Evolutionary conservation across 2,888 invertebrate genomes (phyloP).

Genomic region (Torymus texanus): DNA sequence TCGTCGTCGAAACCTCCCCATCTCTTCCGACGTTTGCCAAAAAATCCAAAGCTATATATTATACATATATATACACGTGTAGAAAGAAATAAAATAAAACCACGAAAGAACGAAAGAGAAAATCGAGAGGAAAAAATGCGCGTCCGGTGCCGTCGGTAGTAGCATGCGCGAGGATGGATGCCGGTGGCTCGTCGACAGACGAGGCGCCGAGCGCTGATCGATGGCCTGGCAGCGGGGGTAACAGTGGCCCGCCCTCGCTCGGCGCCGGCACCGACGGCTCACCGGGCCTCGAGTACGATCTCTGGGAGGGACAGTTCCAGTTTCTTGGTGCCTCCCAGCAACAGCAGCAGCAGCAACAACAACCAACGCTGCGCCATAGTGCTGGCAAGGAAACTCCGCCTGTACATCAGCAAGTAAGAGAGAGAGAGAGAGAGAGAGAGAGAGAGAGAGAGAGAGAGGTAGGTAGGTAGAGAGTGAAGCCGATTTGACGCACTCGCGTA

Average conservation of each 20-base stretch:
- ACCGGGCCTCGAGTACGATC: conserved; percentile 88
- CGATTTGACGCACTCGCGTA: background rate
- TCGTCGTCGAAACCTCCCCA: too few species aligned
- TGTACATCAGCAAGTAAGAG: conserved; percentile 54
- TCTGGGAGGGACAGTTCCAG: conserved; percentile 93
- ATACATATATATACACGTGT: too few species aligned
- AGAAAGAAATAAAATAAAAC: too few species aligned
- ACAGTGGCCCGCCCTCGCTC: conserved; percentile 46
- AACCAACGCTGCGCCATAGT: conserved; percentile 76
- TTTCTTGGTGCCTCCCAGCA: conserved; percentile 79
- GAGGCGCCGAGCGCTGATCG: conserved; percentile 28
- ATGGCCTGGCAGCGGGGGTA: conserved; percentile 36
- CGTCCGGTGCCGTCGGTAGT: conserved; percentile 31
- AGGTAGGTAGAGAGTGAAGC: conserved; percentile 2
- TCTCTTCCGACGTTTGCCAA: too few species aligned
- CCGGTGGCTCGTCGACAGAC: conserved; percentile 19
- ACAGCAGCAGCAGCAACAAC: too few species aligned
- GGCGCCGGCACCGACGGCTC: conserved; percentile 58
- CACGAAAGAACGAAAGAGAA: too few species aligned
- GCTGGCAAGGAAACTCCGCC: conserved; percentile 55
- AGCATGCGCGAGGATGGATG: conserved; percentile 27
- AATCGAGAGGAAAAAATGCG: too few species aligned
- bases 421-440: background rate
- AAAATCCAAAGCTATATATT: too few species aligned
- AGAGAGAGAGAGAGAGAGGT: background rate